A percentile compares a stretch with the other conserved stretches of the same genome.
phyloP scores from a whole-genome alignment of 2,797 vertebrate species.

The Accipiter badius region DNA sequence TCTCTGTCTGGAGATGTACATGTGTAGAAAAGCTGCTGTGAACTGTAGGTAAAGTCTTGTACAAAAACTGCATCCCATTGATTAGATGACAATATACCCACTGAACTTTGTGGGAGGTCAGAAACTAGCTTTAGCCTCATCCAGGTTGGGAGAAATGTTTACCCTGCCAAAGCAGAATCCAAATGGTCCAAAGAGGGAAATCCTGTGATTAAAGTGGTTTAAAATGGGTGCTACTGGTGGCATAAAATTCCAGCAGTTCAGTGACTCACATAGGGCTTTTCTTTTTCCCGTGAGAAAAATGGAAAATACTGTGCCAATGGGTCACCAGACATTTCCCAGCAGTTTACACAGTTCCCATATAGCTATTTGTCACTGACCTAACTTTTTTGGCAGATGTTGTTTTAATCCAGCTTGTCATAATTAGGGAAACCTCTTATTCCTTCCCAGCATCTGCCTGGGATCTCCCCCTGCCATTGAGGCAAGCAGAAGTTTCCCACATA shows the following conservation, averaged over 20 bases:
- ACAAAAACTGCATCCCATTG: neutral
- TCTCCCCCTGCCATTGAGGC: neutral
- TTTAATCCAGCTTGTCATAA: neutral
- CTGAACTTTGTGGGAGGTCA: conserved; percentile 2
- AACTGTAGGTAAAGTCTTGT: neutral
- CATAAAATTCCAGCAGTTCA: neutral
- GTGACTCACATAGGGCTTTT: neutral
- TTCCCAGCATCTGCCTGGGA: neutral
- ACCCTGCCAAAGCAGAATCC: neutral
- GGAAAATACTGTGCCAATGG: neutral
- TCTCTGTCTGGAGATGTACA: neutral
- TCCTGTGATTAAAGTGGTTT: neutral
- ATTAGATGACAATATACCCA: neutral
- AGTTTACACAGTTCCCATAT: neutral
- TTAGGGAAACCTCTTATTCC: neutral
- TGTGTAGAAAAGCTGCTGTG: conserved; percentile 27
- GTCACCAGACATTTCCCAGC: neutral
- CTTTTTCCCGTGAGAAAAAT: neutral
- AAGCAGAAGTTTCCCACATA: neutral
- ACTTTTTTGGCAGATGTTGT: neutral
- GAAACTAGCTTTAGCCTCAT: neutral
- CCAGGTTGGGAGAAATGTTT: neutral
- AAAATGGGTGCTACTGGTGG: neutral
- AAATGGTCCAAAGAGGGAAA: neutral
- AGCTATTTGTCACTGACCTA: neutral